These are phyloP conservation scores for Conistra vaccinii DNA, from an alignment of 2,888 invertebrate genomes.

Conservation along the genomic window DNA sequence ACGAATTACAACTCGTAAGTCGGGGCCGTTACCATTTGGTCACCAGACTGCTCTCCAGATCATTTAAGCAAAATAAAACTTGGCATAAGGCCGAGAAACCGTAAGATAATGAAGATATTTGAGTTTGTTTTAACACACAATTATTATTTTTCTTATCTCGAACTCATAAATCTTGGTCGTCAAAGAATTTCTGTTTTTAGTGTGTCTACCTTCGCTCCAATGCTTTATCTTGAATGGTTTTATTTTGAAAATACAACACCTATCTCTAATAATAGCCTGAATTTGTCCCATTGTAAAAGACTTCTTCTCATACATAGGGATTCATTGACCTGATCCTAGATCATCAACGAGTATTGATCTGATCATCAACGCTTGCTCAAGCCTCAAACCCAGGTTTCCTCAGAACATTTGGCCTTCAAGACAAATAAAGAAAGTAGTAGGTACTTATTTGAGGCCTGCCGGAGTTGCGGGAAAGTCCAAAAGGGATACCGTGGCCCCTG, in stretches of 20 bases:
- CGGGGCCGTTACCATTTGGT: too few species aligned
- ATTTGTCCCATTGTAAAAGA: not conserved
- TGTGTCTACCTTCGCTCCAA: not conserved
- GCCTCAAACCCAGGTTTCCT: not conserved
- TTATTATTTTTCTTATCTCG: not conserved
- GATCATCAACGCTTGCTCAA: not conserved
- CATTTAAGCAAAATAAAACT: constrained; percentile 29
- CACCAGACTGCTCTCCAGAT: not conserved
- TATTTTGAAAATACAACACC: not conserved
- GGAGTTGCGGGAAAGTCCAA: too few species aligned
- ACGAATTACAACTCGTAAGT: too few species aligned
- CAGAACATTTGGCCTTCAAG: not conserved
- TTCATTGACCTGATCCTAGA: not conserved
- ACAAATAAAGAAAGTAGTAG: not conserved
- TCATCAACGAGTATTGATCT: not conserved
- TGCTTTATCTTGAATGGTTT: not conserved
- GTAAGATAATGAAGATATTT: constrained; percentile 37
- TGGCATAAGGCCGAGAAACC: constrained; percentile 28
- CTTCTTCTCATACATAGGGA: not conserved
- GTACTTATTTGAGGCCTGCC: too few species aligned
- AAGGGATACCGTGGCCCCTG: too few species aligned
- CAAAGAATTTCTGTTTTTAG: not conserved
- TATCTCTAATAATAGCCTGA: not conserved
- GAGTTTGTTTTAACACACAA: constrained; percentile 2
- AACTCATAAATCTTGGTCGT: not conserved